phyloP scores from a whole-genome alignment of 2,797 vertebrate species.

The Alosa sapidissima region DNA sequence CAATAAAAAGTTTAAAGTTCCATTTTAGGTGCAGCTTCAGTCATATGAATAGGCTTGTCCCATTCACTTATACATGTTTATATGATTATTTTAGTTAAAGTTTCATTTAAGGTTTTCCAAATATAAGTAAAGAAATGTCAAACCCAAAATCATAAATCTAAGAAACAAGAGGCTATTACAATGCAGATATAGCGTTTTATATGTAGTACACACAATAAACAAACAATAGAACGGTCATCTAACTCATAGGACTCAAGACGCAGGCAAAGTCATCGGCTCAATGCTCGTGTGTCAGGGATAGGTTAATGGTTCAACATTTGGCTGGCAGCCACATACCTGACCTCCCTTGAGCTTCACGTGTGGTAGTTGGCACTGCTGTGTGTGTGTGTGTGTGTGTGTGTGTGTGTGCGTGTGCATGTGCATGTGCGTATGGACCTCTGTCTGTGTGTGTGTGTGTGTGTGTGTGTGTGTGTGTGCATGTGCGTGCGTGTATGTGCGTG shows the following conservation, averaged over 20 bases:
- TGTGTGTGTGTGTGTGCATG: neutral
- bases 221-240: neutral
- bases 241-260: neutral
- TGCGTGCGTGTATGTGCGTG: neutral
- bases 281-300: conserved; percentile 30
- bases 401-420: conserved; percentile 19
- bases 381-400: conserved; percentile 24
- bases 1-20: neutral
- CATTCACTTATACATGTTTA: neutral
- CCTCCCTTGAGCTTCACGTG: conserved; percentile 51
- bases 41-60: neutral
- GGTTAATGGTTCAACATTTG: conserved; percentile 59
- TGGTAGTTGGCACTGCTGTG: conserved; percentile 27
- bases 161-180: neutral
- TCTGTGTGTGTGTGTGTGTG: neutral
- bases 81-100: neutral
- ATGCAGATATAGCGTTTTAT: neutral
- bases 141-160: neutral
- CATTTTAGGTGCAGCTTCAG: neutral
- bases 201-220: neutral
- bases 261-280: neutral
- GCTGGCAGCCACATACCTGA: conserved; percentile 57
- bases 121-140: neutral
- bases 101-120: neutral
- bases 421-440: conserved; percentile 5